Evolutionary conservation across 2,113 vertebrate genomes (phyloP).

Genomic region (Leptobrachium leishanense): DNA sequence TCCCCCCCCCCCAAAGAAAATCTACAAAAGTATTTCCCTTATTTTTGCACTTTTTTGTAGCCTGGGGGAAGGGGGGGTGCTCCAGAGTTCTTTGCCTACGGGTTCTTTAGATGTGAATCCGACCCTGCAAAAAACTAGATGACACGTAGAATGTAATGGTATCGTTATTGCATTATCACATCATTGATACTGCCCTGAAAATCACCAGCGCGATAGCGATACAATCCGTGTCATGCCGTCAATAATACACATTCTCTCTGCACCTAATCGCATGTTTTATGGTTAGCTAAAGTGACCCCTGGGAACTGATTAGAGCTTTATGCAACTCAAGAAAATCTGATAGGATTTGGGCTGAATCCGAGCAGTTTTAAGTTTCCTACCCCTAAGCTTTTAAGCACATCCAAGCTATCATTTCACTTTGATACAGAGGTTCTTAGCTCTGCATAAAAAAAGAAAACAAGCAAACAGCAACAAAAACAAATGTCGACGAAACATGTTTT

Average conservation of each 20-base stretch:
- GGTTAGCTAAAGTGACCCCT: slow-evolving; percentile 58
- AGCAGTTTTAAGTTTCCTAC: slow-evolving; percentile 76
- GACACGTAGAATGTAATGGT: background rate
- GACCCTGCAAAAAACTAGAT: too few relatives aligned
- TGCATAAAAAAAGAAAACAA: accelerated
- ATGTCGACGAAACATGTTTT: too few relatives aligned
- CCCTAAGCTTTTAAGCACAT: slow-evolving; percentile 75
- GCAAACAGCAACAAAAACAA: slow-evolving; percentile 9
- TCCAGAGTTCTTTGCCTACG: too few relatives aligned
- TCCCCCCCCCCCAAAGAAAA: too few relatives aligned
- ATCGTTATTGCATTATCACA: background rate
- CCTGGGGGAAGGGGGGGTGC: too few relatives aligned
- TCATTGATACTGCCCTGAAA: background rate
- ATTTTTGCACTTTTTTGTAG: too few relatives aligned
- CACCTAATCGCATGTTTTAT: slow-evolving; percentile 59
- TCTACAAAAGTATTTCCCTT: too few relatives aligned
- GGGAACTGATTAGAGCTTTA: slow-evolving; percentile 77
- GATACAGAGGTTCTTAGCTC: slow-evolving; percentile 43
- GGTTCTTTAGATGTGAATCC: too few relatives aligned
- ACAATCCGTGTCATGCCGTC: background rate
- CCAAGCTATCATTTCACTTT: slow-evolving; percentile 69
- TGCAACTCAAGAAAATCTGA: slow-evolving; percentile 76
- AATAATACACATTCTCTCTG: slow-evolving; percentile 50
- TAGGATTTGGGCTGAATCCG: slow-evolving; percentile 74
- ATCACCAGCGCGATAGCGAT: background rate